Evolutionary conservation across 2,113 vertebrate genomes (phyloP), one percentile per base, ranked within the genome.

Genomic region (Meleagris gallopavo): DNA sequence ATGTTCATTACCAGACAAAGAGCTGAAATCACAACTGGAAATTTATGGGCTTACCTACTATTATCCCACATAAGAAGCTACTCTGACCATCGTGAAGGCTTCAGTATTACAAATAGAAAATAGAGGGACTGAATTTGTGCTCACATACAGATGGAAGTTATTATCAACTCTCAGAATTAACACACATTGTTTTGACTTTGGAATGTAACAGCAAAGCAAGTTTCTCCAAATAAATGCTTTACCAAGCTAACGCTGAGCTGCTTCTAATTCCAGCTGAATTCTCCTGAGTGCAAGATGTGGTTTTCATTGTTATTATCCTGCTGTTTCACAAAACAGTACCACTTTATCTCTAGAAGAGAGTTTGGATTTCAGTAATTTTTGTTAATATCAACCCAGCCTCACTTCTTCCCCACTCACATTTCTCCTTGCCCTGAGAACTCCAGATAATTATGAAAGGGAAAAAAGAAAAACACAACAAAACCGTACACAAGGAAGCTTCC

Each of bases 121-220:
- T 65, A 85, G 0, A 55, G 20, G 73, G 65, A 86, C 79, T 93
- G 85, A 96, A 95, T 92, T 93, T 74, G 86, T 88, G 88, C 72
- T 93, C 54, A 83, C 14, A 11, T 80, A 83, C 95, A 97, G 86
- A 94, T 96, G 95, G 95, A 97, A 97, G 86, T 89, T 92, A 96
- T 96, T 96, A 97, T 2, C 72, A 83, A 34, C 89, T 58, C 90
- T 87, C 34, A 0, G 92, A 92, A 97, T 96, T 89, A 95, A 92
- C 89, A 93, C 77, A 93, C 90, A 91, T 93, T 90, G 94, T 94
- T 96, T 95, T 94, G 90, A 88, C 95, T 71, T 94, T 1, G 87
- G 94, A 94, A 89, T 94, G 93, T 87, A 95, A 89, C 92, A 96
- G 95, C 96, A 95, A 97, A 95, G 94, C 94, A 96, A 93, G 88